Evolutionary conservation across 2,113 vertebrate genomes (phyloP).

Genomic region (Cyprinodon tularosa): DNA sequence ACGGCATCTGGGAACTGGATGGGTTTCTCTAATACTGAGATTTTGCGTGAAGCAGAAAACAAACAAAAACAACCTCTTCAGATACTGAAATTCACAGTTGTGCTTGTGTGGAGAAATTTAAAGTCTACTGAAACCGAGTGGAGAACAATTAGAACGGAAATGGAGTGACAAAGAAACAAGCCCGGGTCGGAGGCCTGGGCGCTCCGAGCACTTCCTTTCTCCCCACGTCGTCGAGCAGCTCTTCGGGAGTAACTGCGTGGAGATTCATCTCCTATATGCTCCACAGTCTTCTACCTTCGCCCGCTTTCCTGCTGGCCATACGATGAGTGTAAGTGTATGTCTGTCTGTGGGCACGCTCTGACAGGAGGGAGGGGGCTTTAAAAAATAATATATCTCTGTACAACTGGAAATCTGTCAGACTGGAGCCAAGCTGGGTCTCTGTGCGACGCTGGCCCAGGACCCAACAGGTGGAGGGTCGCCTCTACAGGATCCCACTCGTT

Average conservation of each 20-base stretch:
- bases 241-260: slow-evolving; percentile 44
- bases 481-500: slow-evolving; percentile 75
- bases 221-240: slow-evolving; percentile 61
- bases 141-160: slow-evolving; percentile 63
- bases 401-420: slow-evolving; percentile 86
- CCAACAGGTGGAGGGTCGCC: slow-evolving; percentile 76
- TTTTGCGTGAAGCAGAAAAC: slow-evolving; percentile 82
- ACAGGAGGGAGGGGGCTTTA: slow-evolving; percentile 32
- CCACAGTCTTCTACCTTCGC: slow-evolving; percentile 23
- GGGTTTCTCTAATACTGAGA: slow-evolving; percentile 98
- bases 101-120: slow-evolving; percentile 78
- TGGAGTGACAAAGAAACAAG: slow-evolving; percentile 62
- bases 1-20: slow-evolving; percentile 82
- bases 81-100: slow-evolving; percentile 93
- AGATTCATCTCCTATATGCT: slow-evolving; percentile 32
- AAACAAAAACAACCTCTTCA: slow-evolving; percentile 53
- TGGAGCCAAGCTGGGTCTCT: slow-evolving; percentile 87
- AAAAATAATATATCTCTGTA: slow-evolving; percentile 80
- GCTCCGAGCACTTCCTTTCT: slow-evolving; percentile 75
- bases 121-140: slow-evolving; percentile 67
- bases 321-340: slow-evolving; percentile 46
- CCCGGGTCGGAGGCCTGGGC: slow-evolving; percentile 70
- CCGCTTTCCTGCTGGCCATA: slow-evolving; percentile 45
- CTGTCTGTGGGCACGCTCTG: slow-evolving; percentile 38
- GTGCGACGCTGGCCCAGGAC: slow-evolving; percentile 85